phyloP scores from a whole-genome alignment of 2,113 vertebrate genomes.

The Oncorhynchus tshawytscha region DNA sequence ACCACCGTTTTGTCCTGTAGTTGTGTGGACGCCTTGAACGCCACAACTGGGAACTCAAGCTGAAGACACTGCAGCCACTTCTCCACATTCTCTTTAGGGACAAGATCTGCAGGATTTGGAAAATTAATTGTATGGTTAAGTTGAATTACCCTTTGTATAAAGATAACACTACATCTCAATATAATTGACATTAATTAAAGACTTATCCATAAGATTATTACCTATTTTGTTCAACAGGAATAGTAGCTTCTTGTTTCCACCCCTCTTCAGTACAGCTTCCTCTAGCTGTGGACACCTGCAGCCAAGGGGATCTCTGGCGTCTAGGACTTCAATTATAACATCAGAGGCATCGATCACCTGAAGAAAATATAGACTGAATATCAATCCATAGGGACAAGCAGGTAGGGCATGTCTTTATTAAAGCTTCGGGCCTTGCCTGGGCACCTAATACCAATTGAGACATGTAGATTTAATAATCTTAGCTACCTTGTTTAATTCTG shows the following conservation, averaged over 20 bases:
- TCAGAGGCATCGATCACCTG: slow-evolving; percentile 90
- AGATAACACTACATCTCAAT: background rate
- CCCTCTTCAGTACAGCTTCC: slow-evolving; percentile 74
- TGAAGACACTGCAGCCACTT: slow-evolving; percentile 85
- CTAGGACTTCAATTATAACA: slow-evolving; percentile 89
- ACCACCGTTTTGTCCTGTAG: slow-evolving; percentile 75
- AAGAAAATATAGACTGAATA: background rate
- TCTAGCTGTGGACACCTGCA: slow-evolving; percentile 90
- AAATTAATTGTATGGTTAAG: background rate
- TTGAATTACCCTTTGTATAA: background rate
- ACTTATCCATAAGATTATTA: slow-evolving; percentile 45
- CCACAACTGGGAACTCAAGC: slow-evolving; percentile 84
- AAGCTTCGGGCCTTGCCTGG: background rate
- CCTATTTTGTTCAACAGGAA: slow-evolving; percentile 93
- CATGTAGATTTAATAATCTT: background rate
- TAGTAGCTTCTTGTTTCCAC: slow-evolving; percentile 81
- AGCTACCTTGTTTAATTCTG: slow-evolving; percentile 86
- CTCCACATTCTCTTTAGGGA: slow-evolving; percentile 84
- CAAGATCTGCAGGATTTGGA: slow-evolving; percentile 77
- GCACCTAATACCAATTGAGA: background rate
- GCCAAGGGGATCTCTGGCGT: slow-evolving; percentile 93
- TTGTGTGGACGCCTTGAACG: slow-evolving; percentile 83
- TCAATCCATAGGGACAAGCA: no score
- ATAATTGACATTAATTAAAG: background rate
- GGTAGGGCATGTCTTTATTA: no score